Evolutionary conservation across 2,888 invertebrate genomes (phyloP).

Genomic region (Sinohyriopsis cumingii): DNA sequence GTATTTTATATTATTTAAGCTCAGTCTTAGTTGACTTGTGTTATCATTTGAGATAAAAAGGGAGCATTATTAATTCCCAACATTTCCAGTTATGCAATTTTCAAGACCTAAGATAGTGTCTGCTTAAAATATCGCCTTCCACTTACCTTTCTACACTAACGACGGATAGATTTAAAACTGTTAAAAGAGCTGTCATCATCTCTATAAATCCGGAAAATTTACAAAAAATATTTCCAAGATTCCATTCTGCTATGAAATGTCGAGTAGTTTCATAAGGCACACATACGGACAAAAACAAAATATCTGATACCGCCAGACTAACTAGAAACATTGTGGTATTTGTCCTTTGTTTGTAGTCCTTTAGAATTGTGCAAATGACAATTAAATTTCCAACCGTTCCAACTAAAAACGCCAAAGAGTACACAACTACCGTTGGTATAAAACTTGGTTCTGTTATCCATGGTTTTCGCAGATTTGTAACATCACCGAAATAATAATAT

Average conservation of each 20-base stretch:
- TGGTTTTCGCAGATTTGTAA: slow-evolving; percentile 46
- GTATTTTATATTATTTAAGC: too few species aligned
- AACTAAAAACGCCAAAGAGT: slow-evolving; percentile 66
- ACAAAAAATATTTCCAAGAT: slow-evolving; percentile 71
- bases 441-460: slow-evolving; percentile 48
- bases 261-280: slow-evolving; percentile 72
- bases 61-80: too few species aligned
- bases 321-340: slow-evolving; percentile 64
- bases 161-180: slow-evolving; percentile 74
- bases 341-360: slow-evolving; percentile 68
- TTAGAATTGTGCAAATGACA: slow-evolving; percentile 71
- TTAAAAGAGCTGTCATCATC: slow-evolving; percentile 73
- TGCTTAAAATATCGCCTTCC: neutral
- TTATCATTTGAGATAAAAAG: too few species aligned
- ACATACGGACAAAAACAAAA: slow-evolving; percentile 72
- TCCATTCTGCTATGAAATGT: slow-evolving; percentile 72
- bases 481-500: slow-evolving; percentile 46
- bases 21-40: too few species aligned
- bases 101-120: neutral
- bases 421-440: slow-evolving; percentile 51
- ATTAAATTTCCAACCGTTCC: slow-evolving; percentile 73
- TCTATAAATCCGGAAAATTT: slow-evolving; percentile 73
- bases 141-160: slow-evolving; percentile 74
- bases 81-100: too few species aligned
- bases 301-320: slow-evolving; percentile 70